A percentile compares a stretch with the other conserved stretches of the same genome.
Conservation (phyloP, 2,113 vertebrate genomes). For the Atrichornis clamosus region DNA sequence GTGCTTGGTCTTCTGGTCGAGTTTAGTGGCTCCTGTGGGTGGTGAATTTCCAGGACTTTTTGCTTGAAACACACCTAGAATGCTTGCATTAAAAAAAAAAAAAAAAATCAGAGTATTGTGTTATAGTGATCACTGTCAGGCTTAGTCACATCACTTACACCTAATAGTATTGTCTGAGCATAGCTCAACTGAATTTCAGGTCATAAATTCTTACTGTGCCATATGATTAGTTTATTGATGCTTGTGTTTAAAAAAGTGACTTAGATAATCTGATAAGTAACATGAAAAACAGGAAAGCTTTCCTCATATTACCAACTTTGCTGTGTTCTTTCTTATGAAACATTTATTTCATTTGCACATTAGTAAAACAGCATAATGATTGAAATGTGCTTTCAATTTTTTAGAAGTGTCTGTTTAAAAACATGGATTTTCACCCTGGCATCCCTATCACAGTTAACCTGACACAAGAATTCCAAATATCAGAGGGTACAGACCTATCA, state of each 20-base stretch:
- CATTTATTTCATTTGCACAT: background rate
- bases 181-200: background rate
- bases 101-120: background rate
- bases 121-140: background rate
- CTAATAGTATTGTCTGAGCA: background rate
- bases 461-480: background rate
- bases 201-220: background rate
- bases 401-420: background rate
- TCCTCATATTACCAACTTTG: background rate
- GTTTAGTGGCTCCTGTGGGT: rapidly evolving
- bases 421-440: background rate
- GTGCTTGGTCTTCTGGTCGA: background rate
- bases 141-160: background rate
- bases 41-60: background rate
- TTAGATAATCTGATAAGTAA: background rate
- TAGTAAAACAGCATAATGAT: background rate
- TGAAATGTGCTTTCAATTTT: background rate
- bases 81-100: background rate
- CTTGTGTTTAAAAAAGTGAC: background rate
- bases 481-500: background rate
- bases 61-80: background rate
- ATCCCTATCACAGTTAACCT: background rate
- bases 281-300: background rate
- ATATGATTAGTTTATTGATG: background rate
- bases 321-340: background rate